Evolutionary conservation across 1,140 invertebrate genomes (phyloP).

Genomic region (Bombus vancouverensis): DNA sequence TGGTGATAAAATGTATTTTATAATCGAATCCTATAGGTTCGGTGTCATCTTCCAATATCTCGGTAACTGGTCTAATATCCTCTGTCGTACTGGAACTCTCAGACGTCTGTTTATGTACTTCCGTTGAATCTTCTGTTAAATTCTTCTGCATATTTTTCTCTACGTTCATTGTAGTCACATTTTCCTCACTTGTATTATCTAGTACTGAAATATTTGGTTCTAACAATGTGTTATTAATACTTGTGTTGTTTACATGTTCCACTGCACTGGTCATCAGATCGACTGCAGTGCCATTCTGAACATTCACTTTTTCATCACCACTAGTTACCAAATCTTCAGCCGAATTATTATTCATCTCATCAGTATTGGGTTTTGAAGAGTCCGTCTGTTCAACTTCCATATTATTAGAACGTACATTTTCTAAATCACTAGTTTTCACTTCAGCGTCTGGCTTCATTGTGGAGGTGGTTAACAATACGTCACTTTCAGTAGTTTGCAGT

Average conservation of each 20-base stretch:
- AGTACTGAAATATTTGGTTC: constrained; percentile 2
- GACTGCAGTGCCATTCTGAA: neutral
- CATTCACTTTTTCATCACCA: too few relatives aligned
- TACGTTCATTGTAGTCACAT: neutral
- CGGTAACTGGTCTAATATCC: constrained; percentile 77
- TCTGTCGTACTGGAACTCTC: constrained; percentile 55
- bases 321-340: neutral
- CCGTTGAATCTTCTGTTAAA: constrained; percentile 39
- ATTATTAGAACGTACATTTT: neutral
- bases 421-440: neutral
- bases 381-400: neutral
- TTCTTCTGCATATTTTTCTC: constrained; percentile 22
- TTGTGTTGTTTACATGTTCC: neutral
- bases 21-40: constrained; percentile 71
- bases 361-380: neutral
- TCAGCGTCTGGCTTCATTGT: constrained; percentile 11
- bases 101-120: neutral
- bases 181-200: constrained; percentile 8
- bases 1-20: constrained; percentile 65
- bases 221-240: neutral
- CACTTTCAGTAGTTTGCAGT: constrained; percentile 72
- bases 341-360: constrained; percentile 3
- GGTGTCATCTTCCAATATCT: constrained; percentile 74
- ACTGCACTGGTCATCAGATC: neutral
- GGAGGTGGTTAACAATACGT: constrained; percentile 44